Conservation (phyloP, 1,140 invertebrate genomes). For the Platyura marginata region DNA sequence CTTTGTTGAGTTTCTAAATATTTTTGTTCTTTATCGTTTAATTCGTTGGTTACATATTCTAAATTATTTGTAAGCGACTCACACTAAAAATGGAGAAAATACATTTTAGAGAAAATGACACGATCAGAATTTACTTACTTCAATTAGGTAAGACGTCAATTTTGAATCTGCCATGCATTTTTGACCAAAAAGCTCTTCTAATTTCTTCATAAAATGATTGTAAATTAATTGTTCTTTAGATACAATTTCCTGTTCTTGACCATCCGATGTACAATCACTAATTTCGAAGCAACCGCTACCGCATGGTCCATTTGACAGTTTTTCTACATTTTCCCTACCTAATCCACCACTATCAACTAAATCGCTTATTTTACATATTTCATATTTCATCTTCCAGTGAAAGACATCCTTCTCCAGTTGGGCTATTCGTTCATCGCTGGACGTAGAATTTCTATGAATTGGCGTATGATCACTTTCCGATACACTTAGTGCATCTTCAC, state of each 20-base stretch:
- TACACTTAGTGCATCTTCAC: conserved; percentile 36
- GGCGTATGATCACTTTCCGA: conserved; percentile 19
- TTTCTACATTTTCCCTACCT: conserved; percentile 10
- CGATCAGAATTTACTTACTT: no score
- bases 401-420: conserved; percentile 34
- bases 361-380: conserved; percentile 30
- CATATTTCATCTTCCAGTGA: conserved; percentile 36
- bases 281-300: background rate
- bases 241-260: conserved; percentile 8
- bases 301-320: background rate
- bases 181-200: conserved; percentile 15
- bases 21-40: conserved; percentile 25
- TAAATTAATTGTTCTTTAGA: conserved; percentile 20
- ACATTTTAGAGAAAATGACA: background rate
- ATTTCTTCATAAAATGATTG: conserved; percentile 18
- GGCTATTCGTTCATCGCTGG: conserved; percentile 16
- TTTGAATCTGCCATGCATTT: conserved; percentile 19
- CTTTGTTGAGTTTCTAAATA: conserved; percentile 28
- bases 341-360: no score
- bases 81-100: conserved; percentile 2
- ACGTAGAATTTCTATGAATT: conserved; percentile 5
- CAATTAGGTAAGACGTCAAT: conserved; percentile 13
- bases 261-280: conserved; percentile 9
- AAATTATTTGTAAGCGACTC: no score
- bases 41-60: no score